A percentile compares a stretch with the other conserved stretches of the same genome.
Conservation (phyloP, 2,797 vertebrate genomes). For the Fundulus diaphanus region DNA sequence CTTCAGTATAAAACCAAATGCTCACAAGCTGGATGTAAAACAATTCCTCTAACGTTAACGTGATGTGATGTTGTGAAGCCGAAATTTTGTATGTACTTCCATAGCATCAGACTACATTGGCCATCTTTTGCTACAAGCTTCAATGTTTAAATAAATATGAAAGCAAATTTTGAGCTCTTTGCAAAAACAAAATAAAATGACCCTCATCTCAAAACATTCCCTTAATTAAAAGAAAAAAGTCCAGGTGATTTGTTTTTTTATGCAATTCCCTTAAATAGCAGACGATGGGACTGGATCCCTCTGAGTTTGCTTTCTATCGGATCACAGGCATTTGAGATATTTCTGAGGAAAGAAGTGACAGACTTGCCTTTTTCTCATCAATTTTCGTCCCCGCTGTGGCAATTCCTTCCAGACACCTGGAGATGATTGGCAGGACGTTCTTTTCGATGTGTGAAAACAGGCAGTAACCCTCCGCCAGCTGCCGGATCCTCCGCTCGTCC, state of each 20-base stretch:
- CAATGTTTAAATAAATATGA: neutral
- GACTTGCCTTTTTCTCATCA: conserved; percentile 84
- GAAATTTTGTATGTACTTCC: too few relatives aligned
- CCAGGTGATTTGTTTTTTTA: too few relatives aligned
- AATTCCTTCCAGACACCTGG: conserved; percentile 93
- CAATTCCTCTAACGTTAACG: too few relatives aligned
- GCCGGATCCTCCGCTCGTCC: conserved; percentile 91
- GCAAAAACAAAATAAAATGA: neutral
- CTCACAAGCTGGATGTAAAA: too few relatives aligned
- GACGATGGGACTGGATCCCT: too few relatives aligned
- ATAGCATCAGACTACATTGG: neutral
- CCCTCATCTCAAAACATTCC: too few relatives aligned
- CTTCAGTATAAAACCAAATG: too few relatives aligned
- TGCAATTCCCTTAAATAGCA: neutral
- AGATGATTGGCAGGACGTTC: conserved; percentile 91
- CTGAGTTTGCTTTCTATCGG: neutral
- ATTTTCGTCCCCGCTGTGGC: conserved; percentile 86
- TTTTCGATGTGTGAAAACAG: conserved; percentile 93
- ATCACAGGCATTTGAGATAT: neutral
- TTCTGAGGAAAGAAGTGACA: neutral
- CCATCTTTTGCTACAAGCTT: neutral
- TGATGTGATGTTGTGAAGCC: too few relatives aligned
- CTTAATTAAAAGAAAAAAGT: too few relatives aligned
- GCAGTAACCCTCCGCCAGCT: conserved; percentile 89
- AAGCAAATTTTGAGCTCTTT: too few relatives aligned